A percentile compares a stretch with the other conserved stretches of the same genome.
Evolutionary conservation across 2,113 vertebrate species (phyloP).

Genomic region (Myotis lucifugus): DNA sequence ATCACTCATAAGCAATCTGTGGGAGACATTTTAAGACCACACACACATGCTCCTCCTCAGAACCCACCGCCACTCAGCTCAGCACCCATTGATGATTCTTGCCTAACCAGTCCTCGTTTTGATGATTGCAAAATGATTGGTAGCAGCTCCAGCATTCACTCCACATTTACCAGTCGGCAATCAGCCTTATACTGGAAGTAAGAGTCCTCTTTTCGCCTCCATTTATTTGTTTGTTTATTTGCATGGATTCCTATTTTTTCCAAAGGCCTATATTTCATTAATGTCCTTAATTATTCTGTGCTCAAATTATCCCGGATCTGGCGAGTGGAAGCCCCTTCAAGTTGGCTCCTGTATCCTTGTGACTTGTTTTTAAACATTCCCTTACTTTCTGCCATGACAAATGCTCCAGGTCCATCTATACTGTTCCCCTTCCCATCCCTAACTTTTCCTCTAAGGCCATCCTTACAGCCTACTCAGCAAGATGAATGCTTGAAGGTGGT

Average conservation of each 20-base stretch:
- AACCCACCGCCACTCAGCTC: neutral
- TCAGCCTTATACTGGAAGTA: neutral
- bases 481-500: neutral
- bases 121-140: neutral
- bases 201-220: neutral
- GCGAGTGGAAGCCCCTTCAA: neutral
- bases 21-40: neutral
- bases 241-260: neutral
- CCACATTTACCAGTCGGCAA: neutral
- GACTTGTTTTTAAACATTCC: neutral
- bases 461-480: neutral
- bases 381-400: neutral
- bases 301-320: neutral
- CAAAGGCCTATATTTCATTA: neutral
- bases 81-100: neutral
- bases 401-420: neutral
- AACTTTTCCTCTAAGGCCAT: neutral
- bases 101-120: neutral
- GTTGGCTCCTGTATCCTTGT: neutral
- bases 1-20: neutral
- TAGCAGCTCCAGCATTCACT: neutral
- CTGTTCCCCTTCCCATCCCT: neutral
- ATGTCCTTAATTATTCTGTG: neutral
- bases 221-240: neutral
- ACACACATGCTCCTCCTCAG: neutral